phyloP scores from a whole-genome alignment of 2,113 vertebrate species.

The Irena cyanogastra region DNA sequence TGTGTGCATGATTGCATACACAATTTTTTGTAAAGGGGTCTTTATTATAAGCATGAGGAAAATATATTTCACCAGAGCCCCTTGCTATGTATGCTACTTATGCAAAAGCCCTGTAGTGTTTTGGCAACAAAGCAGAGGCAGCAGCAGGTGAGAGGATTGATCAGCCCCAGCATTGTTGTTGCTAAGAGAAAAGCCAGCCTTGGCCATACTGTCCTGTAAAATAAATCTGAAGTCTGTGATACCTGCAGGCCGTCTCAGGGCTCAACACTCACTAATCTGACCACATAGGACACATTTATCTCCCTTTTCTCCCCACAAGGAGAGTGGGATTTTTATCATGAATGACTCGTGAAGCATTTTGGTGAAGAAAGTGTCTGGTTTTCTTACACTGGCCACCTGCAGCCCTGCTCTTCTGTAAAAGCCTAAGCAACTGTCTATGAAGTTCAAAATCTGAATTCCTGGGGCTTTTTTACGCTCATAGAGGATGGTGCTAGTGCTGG shows the following conservation, averaged over 20 bases:
- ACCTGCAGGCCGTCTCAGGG: not conserved
- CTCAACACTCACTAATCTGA: constrained; percentile 2
- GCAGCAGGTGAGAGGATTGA: constrained; percentile 27
- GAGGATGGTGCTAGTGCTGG: not conserved
- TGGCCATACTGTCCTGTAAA: constrained; percentile 14
- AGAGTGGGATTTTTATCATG: not conserved
- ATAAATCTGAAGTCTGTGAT: not conserved
- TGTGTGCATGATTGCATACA: not conserved
- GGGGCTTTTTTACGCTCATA: not conserved
- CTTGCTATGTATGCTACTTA: not conserved
- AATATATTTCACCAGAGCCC: not conserved
- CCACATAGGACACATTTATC: constrained; percentile 12
- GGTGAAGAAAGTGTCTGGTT: not conserved
- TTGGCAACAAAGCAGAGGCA: not conserved
- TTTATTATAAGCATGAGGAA: not conserved
- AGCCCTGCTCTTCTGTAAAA: not conserved
- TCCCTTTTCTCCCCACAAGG: constrained; percentile 13
- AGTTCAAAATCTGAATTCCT: not conserved
- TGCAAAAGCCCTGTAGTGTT: not conserved
- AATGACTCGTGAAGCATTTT: constrained; percentile 5
- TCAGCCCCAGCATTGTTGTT: not conserved
- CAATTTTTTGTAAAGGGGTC: not conserved
- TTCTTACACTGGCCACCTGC: not conserved
- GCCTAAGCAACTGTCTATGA: not conserved
- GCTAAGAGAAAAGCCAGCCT: constrained; percentile 24